Base-by-base conservation (phyloP, 2,113 vertebrate species). In the Ia io region DNA sequence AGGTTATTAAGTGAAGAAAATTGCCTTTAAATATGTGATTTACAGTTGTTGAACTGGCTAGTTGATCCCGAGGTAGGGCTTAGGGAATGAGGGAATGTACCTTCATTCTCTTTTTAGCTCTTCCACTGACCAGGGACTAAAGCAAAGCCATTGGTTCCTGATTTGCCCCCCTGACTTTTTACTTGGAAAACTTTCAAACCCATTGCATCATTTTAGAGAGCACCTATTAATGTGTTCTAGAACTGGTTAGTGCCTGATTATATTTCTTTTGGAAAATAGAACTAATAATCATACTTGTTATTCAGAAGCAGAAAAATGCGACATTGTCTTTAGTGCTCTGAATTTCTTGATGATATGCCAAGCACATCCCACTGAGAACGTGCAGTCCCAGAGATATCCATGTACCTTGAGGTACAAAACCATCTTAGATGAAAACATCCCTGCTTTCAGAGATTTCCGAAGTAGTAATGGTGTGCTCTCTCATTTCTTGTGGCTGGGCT, bases 171-270 rank as follows among this genome's bases (percentile, higher is more conserved):
- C 30, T 18, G 51, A 13, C 14, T 40, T 83, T 76, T 93, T 88
- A 69, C 53, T 93, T 79, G 40, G 53, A 86, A 95, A 77, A 35
- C 23, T 71, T 82, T 84, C 44, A 91, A 78, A 84, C 42, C 47
- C 47, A 51, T 35, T 79, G 9, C 14, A 22, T 28, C 18, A 8
- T 56, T 16, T 74, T 42, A 30, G 65, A 51, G 35, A 37, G 2
- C 16, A 35, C n/a, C 84, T 91, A 20, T 71, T 94, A 84, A 63
- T 42, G 73, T 86, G 13, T 71, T 73, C 65, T 35, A 6, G 40
- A 82, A 78, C 25, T 69, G 40, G 40, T 13, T 49, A 78, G 28
- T 65, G 32, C 32, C 71, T 76, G 13, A 10, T 84, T 56, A 51
- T 59, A 73, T 86, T 49, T 30, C 20, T 5, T 20, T 70, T 93